Conservation (phyloP, 2,113 vertebrate species). For the Dryoscopus gambensis region DNA sequence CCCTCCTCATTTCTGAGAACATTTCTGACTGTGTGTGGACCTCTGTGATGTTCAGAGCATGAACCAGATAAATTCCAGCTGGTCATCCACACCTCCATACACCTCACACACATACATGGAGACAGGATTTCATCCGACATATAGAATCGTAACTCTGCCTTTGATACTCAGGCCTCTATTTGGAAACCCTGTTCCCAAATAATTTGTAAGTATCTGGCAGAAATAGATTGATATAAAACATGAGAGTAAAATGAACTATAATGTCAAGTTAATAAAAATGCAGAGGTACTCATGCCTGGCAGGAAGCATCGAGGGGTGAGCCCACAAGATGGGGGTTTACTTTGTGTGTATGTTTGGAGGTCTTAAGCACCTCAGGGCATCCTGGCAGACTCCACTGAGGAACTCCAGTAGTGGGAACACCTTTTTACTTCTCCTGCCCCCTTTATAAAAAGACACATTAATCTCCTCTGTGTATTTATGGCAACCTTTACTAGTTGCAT, state of each 20-base stretch:
- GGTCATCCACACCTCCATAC: background rate
- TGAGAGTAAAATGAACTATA: background rate
- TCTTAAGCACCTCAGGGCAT: background rate
- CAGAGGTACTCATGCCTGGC: background rate
- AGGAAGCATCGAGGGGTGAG: accelerated
- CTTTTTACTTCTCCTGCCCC: background rate
- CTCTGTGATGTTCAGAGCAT: background rate
- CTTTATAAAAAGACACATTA: background rate
- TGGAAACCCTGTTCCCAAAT: background rate
- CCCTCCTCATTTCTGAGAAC: background rate
- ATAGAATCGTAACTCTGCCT: background rate
- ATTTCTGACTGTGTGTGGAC: background rate
- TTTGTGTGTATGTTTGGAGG: background rate
- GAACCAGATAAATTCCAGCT: background rate
- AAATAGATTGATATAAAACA: background rate
- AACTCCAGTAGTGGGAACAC: background rate
- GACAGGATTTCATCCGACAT: background rate
- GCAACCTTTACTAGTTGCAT: slow-evolving; percentile 2
- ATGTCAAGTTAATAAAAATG: background rate
- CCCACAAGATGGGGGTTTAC: accelerated
- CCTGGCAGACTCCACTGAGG: background rate
- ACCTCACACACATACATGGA: background rate
- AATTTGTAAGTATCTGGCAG: background rate
- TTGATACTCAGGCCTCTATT: background rate
- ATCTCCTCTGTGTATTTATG: slow-evolving; percentile 18